Percentiles rank a stretch among this genome's conserved stretches.
phyloP scores from a whole-genome alignment of 2,888 invertebrate genomes.

The Zonitis immaculata region DNA sequence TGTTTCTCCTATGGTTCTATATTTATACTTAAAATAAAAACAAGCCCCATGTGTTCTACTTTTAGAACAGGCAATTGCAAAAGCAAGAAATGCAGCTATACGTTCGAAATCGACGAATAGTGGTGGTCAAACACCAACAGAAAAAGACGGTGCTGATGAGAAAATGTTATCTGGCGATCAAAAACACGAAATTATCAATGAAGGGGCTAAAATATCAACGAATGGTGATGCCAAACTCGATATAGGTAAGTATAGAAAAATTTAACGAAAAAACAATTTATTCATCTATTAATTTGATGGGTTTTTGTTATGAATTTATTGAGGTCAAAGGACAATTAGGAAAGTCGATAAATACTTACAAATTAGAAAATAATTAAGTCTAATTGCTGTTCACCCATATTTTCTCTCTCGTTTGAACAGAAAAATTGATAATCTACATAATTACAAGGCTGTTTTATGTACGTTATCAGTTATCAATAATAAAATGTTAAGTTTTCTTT shows the following conservation, averaged over 20 bases:
- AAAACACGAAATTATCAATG: conserved; percentile 55
- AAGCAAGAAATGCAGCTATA: conserved; percentile 32
- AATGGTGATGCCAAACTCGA: conserved; percentile 82
- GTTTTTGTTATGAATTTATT: too few species aligned
- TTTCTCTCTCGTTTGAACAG: too few species aligned
- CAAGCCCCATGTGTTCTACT: conserved; percentile 9
- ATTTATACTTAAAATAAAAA: background rate
- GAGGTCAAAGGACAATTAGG: too few species aligned
- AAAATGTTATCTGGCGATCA: conserved; percentile 61
- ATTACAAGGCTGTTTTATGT: too few species aligned
- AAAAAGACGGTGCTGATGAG: conserved; percentile 64
- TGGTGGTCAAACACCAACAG: conserved; percentile 30
- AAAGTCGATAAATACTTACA: too few species aligned
- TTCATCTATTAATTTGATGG: too few species aligned
- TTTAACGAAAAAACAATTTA: too few species aligned
- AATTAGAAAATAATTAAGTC: too few species aligned
- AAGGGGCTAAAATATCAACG: conserved; percentile 65
- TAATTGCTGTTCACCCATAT: too few species aligned
- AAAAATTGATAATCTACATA: too few species aligned
- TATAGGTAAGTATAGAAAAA: conserved; percentile 61
- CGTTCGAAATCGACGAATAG: conserved; percentile 47
- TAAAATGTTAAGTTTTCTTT: too few species aligned
- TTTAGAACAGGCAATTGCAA: background rate
- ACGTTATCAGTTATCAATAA: too few species aligned
- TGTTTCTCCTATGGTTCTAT: background rate